phyloP scores from a whole-genome alignment of 2,797 vertebrate genomes.

The Odontamblyopus rebecca region DNA sequence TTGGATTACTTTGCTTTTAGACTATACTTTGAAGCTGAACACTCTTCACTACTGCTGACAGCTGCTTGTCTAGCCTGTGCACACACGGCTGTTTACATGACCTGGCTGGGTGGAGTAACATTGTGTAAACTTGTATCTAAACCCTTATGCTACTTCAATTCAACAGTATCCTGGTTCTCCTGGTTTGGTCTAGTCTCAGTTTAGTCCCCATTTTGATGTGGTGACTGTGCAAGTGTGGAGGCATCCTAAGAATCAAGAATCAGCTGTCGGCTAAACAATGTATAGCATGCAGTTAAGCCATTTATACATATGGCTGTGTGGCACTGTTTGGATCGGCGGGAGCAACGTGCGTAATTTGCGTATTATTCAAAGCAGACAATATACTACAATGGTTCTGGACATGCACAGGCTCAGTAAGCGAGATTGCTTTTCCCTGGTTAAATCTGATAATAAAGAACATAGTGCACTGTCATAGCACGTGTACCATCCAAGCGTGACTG shows the following conservation, averaged over 20 bases:
- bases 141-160: background rate
- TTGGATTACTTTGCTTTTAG: background rate
- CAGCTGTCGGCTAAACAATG: background rate
- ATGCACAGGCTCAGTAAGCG: too few relatives aligned
- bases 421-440: background rate
- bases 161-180: conserved; percentile 22
- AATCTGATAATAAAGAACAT: background rate
- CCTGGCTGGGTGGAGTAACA: conserved; percentile 48
- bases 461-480: background rate
- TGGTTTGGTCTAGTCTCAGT: too few relatives aligned
- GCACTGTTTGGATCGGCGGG: too few relatives aligned
- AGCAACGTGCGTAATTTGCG: too few relatives aligned
- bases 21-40: background rate
- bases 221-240: too few relatives aligned
- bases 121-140: conserved; percentile 35
- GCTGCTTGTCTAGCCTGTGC: too few relatives aligned
- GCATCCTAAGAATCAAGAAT: background rate
- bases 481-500: background rate
- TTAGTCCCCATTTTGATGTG: too few relatives aligned
- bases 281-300: background rate
- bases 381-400: too few relatives aligned
- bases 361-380: too few relatives aligned
- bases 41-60: background rate
- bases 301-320: background rate
- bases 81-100: background rate